Evolutionary conservation across 1,140 invertebrate species (phyloP), one percentile per base, ranked within the genome.

Genomic region (Cylas formicarius): DNA sequence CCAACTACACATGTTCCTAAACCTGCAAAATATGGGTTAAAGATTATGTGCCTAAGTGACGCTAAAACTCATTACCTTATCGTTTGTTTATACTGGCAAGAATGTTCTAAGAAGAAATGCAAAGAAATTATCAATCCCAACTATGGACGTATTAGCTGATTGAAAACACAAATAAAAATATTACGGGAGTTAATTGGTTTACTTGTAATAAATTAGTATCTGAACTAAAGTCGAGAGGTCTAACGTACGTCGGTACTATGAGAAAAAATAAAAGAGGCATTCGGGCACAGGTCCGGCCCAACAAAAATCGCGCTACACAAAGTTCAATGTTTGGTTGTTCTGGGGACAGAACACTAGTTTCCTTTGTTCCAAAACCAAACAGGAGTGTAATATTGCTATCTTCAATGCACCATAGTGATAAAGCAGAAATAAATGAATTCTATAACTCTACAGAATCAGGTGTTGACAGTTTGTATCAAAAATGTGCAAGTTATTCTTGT

Each of bases 391-490:
- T 66, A 18, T 21, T 66, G 16, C 11, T 57, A 5, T 58, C 60
- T 7, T 47, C 58, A 2, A 65, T 59, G 57, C 64, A 67, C 49
- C 42, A 56, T 47, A 41, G 41, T 22, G 27, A 47, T 24, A 36
- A 58, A 41, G 56, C 59, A 14, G 56, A 61, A 29, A 58, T 61
- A 8, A 53, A 62, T 11, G 27, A 27, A 18, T 55, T 41, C 28
- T 62, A 63, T 22, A 61, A 65, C 29, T 20, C 22, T 11, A 65
- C 59, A n/a, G 65, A 63, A 53, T 33, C 33, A 39, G 62, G 62
- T 8, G 53, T 65, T n/a, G 56, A 63, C 59, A 34, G 39, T 8
- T 26, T 62, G 11, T 60, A 63, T 36, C 32, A 61, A 44, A 57
- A 56, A 39, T 59, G 56, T 48, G 26, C 55, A 3, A 55, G 34